phyloP scores from a whole-genome alignment of 2,113 vertebrate genomes.

The Stigmatopora argus region DNA sequence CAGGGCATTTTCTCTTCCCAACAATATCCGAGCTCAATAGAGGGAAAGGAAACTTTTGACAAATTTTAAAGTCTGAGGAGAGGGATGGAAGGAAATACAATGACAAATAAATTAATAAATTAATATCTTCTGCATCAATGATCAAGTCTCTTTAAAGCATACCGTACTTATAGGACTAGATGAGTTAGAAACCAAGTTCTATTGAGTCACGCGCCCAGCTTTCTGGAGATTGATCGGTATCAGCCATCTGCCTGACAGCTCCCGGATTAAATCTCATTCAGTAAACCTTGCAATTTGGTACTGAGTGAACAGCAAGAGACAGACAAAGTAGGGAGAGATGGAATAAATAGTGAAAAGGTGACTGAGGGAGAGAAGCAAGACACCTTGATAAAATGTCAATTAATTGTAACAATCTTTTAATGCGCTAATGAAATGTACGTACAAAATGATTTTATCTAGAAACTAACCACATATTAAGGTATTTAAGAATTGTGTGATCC shows the following conservation, averaged over 20 bases:
- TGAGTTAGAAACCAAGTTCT: conserved; percentile 11
- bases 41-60: too few species aligned
- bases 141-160: not conserved
- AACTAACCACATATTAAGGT: not conserved
- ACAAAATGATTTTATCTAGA: not conserved
- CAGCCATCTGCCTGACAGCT: conserved; percentile 35
- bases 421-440: conserved; percentile 3
- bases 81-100: too few species aligned
- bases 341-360: not conserved
- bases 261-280: conserved; percentile 47
- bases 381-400: not conserved
- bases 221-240: conserved; percentile 47
- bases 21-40: too few species aligned
- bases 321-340: conserved; percentile 1
- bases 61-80: too few species aligned
- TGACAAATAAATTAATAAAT: too few species aligned
- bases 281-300: conserved; percentile 34
- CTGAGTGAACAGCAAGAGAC: conserved; percentile 28
- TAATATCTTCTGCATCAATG: conserved; percentile 5
- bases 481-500: not conserved
- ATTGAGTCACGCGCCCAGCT: conserved; percentile 14
- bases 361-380: not conserved
- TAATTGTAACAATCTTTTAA: not conserved
- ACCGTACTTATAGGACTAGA: conserved; percentile 3
- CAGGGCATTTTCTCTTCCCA: too few species aligned